Percentiles rank a stretch among this genome's conserved stretches.
Conservation (phyloP, 2,113 vertebrate genomes). For the Sphyrna mokarran region DNA sequence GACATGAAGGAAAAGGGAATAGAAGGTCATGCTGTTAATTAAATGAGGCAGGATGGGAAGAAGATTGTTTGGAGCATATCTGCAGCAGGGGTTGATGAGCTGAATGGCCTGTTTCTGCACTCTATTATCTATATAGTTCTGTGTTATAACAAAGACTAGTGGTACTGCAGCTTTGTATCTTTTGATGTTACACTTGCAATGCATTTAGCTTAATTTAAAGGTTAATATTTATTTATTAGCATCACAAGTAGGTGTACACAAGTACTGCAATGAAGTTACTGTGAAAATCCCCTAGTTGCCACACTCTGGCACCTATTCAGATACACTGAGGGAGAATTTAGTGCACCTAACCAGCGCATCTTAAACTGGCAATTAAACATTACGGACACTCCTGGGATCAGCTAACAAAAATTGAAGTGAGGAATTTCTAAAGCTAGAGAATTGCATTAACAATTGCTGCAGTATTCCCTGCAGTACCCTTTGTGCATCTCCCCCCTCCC, state of each 20-base stretch:
- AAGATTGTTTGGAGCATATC: neutral
- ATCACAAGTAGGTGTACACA: too few relatives aligned
- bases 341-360: too few relatives aligned
- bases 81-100: neutral
- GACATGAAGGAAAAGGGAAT: neutral
- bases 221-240: too few relatives aligned
- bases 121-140: neutral
- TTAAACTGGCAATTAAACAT: neutral
- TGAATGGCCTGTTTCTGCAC: neutral
- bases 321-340: too few relatives aligned
- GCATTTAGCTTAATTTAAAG: neutral
- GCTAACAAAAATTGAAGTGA: neutral
- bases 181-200: neutral
- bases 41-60: neutral
- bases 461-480: neutral
- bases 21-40: neutral
- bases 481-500: neutral
- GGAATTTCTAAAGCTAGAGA: neutral
- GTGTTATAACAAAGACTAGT: neutral
- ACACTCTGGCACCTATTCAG: too few relatives aligned
- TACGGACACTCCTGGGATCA: neutral
- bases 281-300: too few relatives aligned
- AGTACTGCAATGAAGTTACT: too few relatives aligned
- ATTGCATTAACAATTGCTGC: neutral
- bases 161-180: neutral